These are phyloP conservation scores for Drosophila algonquin DNA, from an alignment of 2,888 invertebrate species.

Conservation along the genomic window DNA sequence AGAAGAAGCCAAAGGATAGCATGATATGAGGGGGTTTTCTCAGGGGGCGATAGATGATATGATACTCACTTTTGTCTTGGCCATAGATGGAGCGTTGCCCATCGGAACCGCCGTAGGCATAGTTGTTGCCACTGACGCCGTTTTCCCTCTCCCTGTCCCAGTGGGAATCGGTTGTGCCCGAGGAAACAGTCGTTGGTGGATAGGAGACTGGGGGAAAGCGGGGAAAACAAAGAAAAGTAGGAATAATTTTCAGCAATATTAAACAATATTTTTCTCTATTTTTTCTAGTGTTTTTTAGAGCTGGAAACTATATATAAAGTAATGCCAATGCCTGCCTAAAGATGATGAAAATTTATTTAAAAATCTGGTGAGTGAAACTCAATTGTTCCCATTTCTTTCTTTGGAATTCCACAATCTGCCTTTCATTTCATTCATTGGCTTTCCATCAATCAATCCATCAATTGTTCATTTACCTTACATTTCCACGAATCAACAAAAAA, in stretches of 20 bases:
- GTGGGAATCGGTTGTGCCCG: conserved; percentile 79
- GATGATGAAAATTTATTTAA: neutral
- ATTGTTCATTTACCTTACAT: conserved; percentile 29
- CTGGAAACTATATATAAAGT: neutral
- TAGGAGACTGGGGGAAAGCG: conserved; percentile 76
- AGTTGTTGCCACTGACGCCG: conserved; percentile 44
- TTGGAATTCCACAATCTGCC: neutral
- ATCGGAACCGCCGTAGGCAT: conserved; percentile 72
- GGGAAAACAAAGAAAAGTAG: neutral
- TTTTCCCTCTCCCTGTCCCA: conserved; percentile 67
- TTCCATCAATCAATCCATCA: conserved; percentile 1
- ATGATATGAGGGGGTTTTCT: conserved; percentile 5
- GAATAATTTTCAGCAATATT: neutral
- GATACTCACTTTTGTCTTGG: conserved; percentile 80
- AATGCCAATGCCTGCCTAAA: too few species aligned
- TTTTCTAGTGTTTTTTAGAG: neutral
- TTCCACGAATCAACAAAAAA: conserved; percentile 4
- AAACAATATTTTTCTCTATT: neutral
- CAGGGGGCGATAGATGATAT: neutral
- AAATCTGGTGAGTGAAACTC: neutral
- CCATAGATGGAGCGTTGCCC: conserved; percentile 73
- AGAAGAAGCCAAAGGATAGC: conserved; percentile 8
- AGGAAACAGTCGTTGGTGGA: conserved; percentile 81
- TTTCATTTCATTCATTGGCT: conserved; percentile 3
- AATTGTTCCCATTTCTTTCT: too few species aligned